A percentile compares a stretch with the other conserved stretches of the same genome.
phyloP scores from a whole-genome alignment of 2,797 vertebrate species.

The Periophthalmus magnuspinnatus region DNA sequence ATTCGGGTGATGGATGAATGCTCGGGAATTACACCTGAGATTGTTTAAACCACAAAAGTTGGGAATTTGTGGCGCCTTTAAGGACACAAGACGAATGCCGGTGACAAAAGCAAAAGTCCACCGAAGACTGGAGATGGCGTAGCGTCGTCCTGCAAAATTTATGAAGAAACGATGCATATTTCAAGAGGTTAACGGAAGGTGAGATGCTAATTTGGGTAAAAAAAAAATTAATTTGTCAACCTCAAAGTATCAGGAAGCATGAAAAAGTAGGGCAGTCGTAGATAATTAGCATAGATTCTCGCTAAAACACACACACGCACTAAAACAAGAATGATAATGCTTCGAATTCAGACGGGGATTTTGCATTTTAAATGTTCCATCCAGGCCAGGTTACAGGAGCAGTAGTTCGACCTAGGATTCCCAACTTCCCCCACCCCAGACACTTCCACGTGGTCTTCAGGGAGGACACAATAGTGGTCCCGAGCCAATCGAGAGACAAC shows the following conservation, averaged over 20 bases:
- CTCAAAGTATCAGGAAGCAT: constrained; percentile 5
- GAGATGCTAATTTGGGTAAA: constrained; percentile 13
- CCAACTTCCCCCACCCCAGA: not conserved
- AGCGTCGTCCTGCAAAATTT: not conserved
- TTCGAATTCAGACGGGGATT: not conserved
- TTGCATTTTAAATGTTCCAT: not conserved
- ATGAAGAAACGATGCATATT: not conserved
- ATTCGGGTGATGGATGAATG: constrained; percentile 11
- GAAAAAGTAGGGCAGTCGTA: constrained; percentile 2
- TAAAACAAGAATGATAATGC: not conserved
- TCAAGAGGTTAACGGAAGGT: constrained; percentile 8
- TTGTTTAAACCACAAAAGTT: constrained; percentile 36
- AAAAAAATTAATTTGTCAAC: constrained; percentile 8
- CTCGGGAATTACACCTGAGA: constrained; percentile 15
- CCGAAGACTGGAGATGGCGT: not conserved
- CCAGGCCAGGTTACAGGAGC: not conserved
- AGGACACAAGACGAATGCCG: constrained; percentile 22
- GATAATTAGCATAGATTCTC: not conserved
- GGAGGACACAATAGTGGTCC: too few species aligned
- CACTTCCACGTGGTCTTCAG: not conserved
- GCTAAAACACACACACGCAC: not conserved
- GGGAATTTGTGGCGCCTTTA: constrained; percentile 40
- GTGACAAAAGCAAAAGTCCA: not conserved
- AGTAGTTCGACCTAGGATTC: not conserved
- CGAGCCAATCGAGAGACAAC: too few species aligned